These are phyloP conservation scores for Phortica okadai DNA, from an alignment of 2,888 invertebrate species.

Conservation along the genomic window DNA sequence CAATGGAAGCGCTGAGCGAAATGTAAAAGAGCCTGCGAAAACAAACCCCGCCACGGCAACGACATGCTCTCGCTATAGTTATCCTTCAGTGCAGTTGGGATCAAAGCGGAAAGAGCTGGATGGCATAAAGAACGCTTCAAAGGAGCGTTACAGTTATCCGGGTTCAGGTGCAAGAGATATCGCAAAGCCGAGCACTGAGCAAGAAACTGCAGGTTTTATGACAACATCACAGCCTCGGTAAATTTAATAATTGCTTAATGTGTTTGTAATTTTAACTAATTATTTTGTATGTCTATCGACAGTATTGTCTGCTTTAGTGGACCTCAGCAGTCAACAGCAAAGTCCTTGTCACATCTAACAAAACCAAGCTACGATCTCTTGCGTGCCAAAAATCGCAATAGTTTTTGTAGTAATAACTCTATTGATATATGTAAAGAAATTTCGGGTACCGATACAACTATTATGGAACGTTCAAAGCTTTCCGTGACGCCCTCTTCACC, in stretches of 20 bases:
- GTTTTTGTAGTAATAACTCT: conserved; percentile 59
- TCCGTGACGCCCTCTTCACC: conserved; percentile 75
- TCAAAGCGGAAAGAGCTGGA: conserved; percentile 73
- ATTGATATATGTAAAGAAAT: conserved; percentile 28
- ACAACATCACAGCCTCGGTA: conserved; percentile 41
- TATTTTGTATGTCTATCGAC: neutral
- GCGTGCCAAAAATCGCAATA: conserved; percentile 67
- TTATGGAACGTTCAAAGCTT: conserved; percentile 70
- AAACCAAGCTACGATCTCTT: conserved; percentile 59
- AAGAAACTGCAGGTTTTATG: conserved; percentile 38
- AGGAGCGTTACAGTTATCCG: conserved; percentile 76
- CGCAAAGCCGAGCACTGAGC: conserved; percentile 44
- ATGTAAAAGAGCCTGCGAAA: conserved; percentile 21
- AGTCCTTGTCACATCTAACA: conserved; percentile 37
- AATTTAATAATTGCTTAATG: neutral
- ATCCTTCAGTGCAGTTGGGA: conserved; percentile 74
- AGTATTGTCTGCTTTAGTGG: conserved; percentile 49
- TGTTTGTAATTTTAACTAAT: neutral
- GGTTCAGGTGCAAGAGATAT: conserved; percentile 60
- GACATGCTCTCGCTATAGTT: conserved; percentile 71
- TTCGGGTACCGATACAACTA: conserved; percentile 38
- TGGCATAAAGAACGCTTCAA: conserved; percentile 54
- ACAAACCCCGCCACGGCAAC: conserved; percentile 29
- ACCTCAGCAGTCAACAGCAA: conserved; percentile 5
- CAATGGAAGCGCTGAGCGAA: conserved; percentile 43